phyloP scores from a whole-genome alignment of 1,140 invertebrate genomes.

The Pogonomyrmex californicus region DNA sequence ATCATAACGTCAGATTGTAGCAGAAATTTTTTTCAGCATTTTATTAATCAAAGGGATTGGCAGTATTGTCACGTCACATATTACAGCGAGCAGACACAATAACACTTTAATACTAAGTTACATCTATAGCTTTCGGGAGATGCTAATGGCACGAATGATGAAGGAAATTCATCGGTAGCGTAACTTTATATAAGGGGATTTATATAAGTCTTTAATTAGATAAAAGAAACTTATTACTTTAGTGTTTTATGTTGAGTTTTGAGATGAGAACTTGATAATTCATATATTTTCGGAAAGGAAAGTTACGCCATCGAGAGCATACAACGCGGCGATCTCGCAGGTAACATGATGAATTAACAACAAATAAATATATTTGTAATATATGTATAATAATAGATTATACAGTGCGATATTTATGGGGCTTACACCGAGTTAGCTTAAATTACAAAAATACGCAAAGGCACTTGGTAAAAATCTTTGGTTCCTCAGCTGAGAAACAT shows the following conservation, averaged over 20 bases:
- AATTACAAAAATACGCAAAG: conserved; percentile 80
- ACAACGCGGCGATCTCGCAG: conserved; percentile 18
- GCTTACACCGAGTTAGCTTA: conserved; percentile 75
- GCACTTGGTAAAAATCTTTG: conserved; percentile 76
- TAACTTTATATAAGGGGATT: conserved; percentile 10
- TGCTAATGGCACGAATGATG: conserved; percentile 46
- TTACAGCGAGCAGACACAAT: conserved; percentile 73
- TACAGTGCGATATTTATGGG: conserved; percentile 56
- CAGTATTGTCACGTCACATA: conserved; percentile 78
- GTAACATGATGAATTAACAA: conserved; percentile 33
- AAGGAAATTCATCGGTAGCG: conserved; percentile 1
- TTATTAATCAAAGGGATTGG: conserved; percentile 73
- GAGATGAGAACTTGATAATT: not conserved
- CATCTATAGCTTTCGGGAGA: conserved; percentile 60
- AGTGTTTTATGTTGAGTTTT: not conserved
- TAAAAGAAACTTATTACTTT: conserved; percentile 7
- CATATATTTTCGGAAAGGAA: not conserved
- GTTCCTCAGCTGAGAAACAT: conserved; percentile 55
- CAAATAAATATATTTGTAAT: conserved; percentile 61
- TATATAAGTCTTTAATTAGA: conserved; percentile 1
- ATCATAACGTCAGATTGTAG: conserved; percentile 25
- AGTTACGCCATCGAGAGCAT: conserved; percentile 31
- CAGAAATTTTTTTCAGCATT: conserved; percentile 43
- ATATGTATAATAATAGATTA: conserved; percentile 64
- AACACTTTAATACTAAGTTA: conserved; percentile 67